Evolutionary conservation across 1,140 invertebrate species (phyloP).

Genomic region (Physella acuta): DNA sequence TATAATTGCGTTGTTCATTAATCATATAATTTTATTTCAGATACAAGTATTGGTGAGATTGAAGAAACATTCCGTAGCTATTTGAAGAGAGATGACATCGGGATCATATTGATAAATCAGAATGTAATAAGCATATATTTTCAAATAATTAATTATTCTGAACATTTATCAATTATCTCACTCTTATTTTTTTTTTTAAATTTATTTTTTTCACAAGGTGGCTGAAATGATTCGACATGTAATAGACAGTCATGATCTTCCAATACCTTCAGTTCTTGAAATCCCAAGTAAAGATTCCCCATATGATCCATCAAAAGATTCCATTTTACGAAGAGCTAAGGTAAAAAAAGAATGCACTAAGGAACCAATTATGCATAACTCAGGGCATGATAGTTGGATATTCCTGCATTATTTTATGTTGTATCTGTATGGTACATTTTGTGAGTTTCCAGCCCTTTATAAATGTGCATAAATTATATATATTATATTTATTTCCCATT

Average conservation of each 20-base stretch:
- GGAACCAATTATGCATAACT: not conserved
- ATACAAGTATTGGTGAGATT: constrained; percentile 92
- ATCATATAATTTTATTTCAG: too few species aligned
- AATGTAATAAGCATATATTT: constrained; percentile 68
- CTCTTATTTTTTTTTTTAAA: too few species aligned
- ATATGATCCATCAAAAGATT: constrained; percentile 98
- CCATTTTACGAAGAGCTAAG: constrained; percentile 90
- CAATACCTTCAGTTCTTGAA: constrained; percentile 94
- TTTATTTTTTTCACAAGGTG: constrained; percentile 64
- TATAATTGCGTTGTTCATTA: too few species aligned
- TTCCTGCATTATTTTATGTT: too few species aligned
- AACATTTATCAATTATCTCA: too few species aligned
- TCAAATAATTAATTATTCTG: too few species aligned
- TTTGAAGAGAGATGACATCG: constrained; percentile 93
- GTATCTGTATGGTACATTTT: not conserved
- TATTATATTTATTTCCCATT: too few species aligned
- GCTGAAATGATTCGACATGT: constrained; percentile 97
- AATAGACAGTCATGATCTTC: constrained; percentile 89
- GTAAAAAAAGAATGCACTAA: constrained; percentile 57
- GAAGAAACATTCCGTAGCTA: constrained; percentile 97
- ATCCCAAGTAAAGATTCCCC: constrained; percentile 99
- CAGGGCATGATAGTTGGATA: too few species aligned
- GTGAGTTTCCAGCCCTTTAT: too few species aligned
- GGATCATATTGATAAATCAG: constrained; percentile 99
- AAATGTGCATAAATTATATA: too few species aligned